A percentile compares a stretch with the other conserved stretches of the same genome.
phyloP scores from a whole-genome alignment of 1,140 invertebrate genomes.

The Xylocopa sonorina region DNA sequence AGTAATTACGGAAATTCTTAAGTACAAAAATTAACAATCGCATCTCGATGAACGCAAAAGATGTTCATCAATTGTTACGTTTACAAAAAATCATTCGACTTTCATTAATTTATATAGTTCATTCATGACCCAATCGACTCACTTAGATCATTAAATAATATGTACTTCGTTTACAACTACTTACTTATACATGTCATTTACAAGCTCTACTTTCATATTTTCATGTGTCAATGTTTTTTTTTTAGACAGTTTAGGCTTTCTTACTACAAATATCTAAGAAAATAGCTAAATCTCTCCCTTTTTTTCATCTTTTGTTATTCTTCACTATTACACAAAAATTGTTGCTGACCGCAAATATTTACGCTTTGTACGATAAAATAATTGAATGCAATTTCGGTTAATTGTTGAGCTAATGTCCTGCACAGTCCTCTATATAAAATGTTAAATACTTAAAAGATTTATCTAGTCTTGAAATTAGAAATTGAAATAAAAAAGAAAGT shows the following conservation, averaged over 20 bases:
- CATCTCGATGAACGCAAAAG: not conserved
- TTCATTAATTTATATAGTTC: not conserved
- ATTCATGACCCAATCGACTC: not conserved
- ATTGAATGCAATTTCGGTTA: not conserved
- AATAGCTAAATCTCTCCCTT: constrained; percentile 8
- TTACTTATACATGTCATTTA: not conserved
- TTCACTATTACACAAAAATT: constrained; percentile 17
- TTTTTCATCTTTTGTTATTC: constrained; percentile 8
- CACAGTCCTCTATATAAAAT: not conserved
- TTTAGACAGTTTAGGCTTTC: constrained; percentile 22
- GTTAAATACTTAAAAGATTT: not conserved
- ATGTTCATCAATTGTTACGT: not conserved
- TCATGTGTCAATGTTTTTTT: not conserved
- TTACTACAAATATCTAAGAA: constrained; percentile 24
- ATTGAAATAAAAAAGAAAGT: not conserved
- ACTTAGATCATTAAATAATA: not conserved
- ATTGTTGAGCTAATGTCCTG: not conserved
- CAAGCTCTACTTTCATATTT: constrained; percentile 21
- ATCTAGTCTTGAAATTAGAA: not conserved
- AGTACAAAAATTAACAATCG: constrained; percentile 1
- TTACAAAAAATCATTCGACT: not conserved
- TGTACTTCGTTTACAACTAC: not conserved
- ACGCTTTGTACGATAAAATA: not conserved
- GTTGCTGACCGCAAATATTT: not conserved
- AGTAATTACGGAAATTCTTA: constrained; percentile 9